Evolutionary conservation across 2,797 vertebrate species (phyloP).

Genomic region (Danionella dracula): DNA sequence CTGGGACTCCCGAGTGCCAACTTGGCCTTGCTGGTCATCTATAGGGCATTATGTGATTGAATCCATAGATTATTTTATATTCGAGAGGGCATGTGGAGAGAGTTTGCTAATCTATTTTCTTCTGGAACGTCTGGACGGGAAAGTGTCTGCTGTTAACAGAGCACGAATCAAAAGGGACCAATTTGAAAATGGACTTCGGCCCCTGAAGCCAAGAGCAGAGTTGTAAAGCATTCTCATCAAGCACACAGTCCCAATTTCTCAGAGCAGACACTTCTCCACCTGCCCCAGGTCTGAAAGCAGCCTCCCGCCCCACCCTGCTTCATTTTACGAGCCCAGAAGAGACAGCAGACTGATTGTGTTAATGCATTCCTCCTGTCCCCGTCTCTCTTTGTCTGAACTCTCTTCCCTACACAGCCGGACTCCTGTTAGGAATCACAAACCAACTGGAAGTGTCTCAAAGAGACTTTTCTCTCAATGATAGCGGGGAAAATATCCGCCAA

Average conservation of each 20-base stretch:
- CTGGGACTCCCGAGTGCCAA: neutral
- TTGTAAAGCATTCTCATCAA: conserved; percentile 41
- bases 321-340: conserved; percentile 30
- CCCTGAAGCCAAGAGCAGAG: conserved; percentile 31
- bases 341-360: conserved; percentile 26
- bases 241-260: conserved; percentile 33
- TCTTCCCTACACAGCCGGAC: conserved; percentile 9
- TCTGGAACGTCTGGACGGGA: conserved; percentile 17
- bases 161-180: conserved; percentile 24
- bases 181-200: conserved; percentile 36
- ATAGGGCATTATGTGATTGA: conserved; percentile 36
- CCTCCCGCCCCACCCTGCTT: conserved; percentile 9
- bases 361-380: conserved; percentile 13
- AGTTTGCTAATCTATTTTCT: conserved; percentile 20
- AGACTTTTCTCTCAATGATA: conserved; percentile 42
- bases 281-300: conserved; percentile 33
- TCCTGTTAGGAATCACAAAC: conserved; percentile 13
- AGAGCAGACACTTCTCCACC: conserved; percentile 40
- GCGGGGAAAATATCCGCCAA: conserved; percentile 64
- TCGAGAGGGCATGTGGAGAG: neutral
- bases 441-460: no score
- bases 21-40: conserved; percentile 27
- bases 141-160: conserved; percentile 25
- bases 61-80: conserved; percentile 23
- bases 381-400: neutral